Evolutionary conservation across 2,113 vertebrate species (phyloP), one percentile per base, ranked within the genome.

Genomic region (Pimephales promelas): DNA sequence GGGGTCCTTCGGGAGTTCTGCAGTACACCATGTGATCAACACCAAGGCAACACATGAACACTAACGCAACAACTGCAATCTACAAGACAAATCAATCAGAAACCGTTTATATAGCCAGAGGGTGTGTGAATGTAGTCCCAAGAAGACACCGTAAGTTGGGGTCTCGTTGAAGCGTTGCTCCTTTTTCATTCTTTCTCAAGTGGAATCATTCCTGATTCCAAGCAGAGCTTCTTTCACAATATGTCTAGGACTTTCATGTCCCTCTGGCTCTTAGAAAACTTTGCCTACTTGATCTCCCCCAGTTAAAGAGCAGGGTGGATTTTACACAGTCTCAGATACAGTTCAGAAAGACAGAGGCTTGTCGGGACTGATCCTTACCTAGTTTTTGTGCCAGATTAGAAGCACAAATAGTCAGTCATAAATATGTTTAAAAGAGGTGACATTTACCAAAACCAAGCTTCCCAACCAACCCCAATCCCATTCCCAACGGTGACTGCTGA

Each of bases 41-140:
- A 86, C 83, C 72, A 70, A 85, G 36, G 47, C 68, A 84, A 86
- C 84, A 81, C 31, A 28, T 26, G 6, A 54, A 79, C 82, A 66
- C 79, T 57, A 59, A 85, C 28, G n/a, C 16, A 74, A 36, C 13
- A 14, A 16, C 61, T 71, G 77, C 82, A 24, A 54, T n/a, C 52
- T 57, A 40, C 45, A 26, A 56, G 34, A 81, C 40, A 62, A 81
- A 72, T 40, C 52, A 80, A 87, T 72, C 57, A 45, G 62, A n/a
- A 83, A 43, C 59, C 24, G 36, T 59, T 82, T 80, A 26, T 8
- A 43, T 56, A 64, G 24, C 71, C 75, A 40, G 57, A 74, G 49
- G 28, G 40, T 28, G 24, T 9, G 54, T 31, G 56, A 86, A 77
- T 26, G 22, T 6, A 56, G 66, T 26, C 47, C 47, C 43, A 45